Conservation (phyloP, 1,140 invertebrate species). For the Streblospio benedicti region DNA sequence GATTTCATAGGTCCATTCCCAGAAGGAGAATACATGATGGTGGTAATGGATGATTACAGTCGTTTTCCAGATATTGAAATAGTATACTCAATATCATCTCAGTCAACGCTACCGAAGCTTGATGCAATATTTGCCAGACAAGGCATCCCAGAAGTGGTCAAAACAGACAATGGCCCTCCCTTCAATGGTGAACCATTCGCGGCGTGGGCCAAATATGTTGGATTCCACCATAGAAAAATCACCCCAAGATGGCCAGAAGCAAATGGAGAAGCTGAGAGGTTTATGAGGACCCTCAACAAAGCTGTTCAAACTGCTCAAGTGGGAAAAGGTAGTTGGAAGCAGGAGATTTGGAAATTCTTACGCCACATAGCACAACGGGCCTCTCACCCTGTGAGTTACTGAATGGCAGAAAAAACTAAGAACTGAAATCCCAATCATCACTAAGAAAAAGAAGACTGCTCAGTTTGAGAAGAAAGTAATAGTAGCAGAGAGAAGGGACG, state of each 20-base stretch:
- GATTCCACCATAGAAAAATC: slow-evolving; percentile 21
- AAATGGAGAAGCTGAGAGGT: slow-evolving; percentile 19
- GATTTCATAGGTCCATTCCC: slow-evolving; percentile 22
- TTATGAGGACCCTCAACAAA: slow-evolving; percentile 18
- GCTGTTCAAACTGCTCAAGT: slow-evolving; percentile 5
- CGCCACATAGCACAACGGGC: slow-evolving; percentile 5
- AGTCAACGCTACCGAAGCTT: slow-evolving; percentile 12
- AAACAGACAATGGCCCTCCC: slow-evolving; percentile 24
- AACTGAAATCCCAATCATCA: too few relatives aligned
- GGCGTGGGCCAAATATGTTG: slow-evolving; percentile 15
- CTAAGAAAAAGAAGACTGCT: too few relatives aligned
- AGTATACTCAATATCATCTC: slow-evolving; percentile 18
- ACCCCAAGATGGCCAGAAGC: slow-evolving; percentile 19
- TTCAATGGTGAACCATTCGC: slow-evolving; percentile 20
- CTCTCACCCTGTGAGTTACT: too few relatives aligned
- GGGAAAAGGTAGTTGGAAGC: slow-evolving; percentile 13
- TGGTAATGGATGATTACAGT: slow-evolving; percentile 26
- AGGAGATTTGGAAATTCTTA: slow-evolving; percentile 17
- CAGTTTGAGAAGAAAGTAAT: too few relatives aligned
- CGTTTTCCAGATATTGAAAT: slow-evolving; percentile 23
- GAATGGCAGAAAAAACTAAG: too few relatives aligned
- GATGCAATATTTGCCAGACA: slow-evolving; percentile 17
- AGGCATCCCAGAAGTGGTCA: slow-evolving; percentile 17
- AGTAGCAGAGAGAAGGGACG: too few relatives aligned
- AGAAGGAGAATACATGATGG: slow-evolving; percentile 16